Evolutionary conservation across 92 coral and sea anemone genomes (phyloP), one percentile per base, ranked within the genome.

Genomic region (Porites cylindrica): DNA sequence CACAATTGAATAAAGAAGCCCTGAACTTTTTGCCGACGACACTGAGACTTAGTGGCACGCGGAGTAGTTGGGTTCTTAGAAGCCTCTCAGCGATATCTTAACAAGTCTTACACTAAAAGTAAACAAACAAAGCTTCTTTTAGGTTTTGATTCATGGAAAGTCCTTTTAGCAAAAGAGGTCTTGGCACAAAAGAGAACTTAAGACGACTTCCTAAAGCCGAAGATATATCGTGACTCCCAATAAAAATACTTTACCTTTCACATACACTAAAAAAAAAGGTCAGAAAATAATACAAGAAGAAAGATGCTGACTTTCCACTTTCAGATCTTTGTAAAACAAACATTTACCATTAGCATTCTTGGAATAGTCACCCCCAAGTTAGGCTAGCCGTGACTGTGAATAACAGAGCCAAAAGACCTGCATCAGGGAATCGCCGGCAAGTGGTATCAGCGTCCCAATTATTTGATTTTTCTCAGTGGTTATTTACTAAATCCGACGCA

Each of bases 91-190:
- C 63, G 63, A 11, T 59, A 59, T 76, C 66, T 24, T 50, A 76
- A 24, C 17, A 54, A 17, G 53, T 83, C 23, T 73, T 24, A 73
- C 63, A 20, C 50, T 80, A 74, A 38, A 32, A 74, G 87, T 64
- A 83, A 83, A 83, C 58, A 83, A 16, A 73, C 87, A 60, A 70
- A 71, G 70, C 51, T 65, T 19, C 80, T 23, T 73, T 73, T 73
- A 82, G 13, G 66, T 8, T 20, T 61, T 61, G 24, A 63, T 74
- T 73, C 20, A 74, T 38, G 47, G 74, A 83, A n/a, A 29, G 19
- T 65, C 52, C 60, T 50, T 73, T 26, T 72, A 47, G 7, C 17
- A 50, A 26, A 24, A 23, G 73, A 72, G 24, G 16, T 6, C 11
- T 61, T 72, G 74, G 65, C 52, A 83, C 64, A 63, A 72, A 64